A percentile compares a stretch with the other conserved stretches of the same genome.
Conservation (phyloP, 2,797 vertebrate species). For the Calcarius lapponicus region DNA sequence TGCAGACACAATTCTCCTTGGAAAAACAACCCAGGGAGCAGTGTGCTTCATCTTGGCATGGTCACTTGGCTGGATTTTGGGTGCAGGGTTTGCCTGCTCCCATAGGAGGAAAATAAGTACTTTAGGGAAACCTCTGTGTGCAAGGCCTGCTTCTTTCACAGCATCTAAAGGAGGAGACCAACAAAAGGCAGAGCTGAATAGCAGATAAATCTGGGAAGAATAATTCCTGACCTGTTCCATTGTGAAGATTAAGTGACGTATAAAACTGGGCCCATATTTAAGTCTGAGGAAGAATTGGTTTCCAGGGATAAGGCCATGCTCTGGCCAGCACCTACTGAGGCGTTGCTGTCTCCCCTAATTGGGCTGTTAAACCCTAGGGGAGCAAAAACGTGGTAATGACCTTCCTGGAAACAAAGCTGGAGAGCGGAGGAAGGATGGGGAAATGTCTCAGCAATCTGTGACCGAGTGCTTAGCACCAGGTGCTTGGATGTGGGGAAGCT, state of each 20-base stretch:
- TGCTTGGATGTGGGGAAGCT: neutral
- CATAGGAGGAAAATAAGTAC: neutral
- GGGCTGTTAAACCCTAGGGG: neutral
- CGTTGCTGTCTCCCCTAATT: slow-evolving; percentile 18
- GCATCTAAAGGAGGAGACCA: neutral
- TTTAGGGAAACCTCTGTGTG: neutral
- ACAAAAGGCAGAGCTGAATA: slow-evolving; percentile 1
- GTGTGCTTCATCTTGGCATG: neutral
- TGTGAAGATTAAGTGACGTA: neutral
- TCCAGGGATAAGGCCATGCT: neutral
- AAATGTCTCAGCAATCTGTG: slow-evolving; percentile 11
- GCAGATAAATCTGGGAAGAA: neutral
- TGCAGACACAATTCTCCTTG: neutral
- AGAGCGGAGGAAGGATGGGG: neutral
- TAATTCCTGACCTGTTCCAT: neutral
- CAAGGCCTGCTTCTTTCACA: neutral
- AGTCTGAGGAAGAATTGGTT: slow-evolving; percentile 6
- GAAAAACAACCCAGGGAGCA: neutral
- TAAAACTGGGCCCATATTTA: neutral
- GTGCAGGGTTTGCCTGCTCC: neutral
- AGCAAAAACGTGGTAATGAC: neutral
- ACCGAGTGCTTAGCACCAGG: slow-evolving; percentile 17
- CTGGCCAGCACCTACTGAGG: slow-evolving; percentile 12
- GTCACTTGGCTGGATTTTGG: neutral
- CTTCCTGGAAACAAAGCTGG: slow-evolving; percentile 18